phyloP scores from a whole-genome alignment of 2,113 vertebrate species.

The Takifugu flavidus region DNA sequence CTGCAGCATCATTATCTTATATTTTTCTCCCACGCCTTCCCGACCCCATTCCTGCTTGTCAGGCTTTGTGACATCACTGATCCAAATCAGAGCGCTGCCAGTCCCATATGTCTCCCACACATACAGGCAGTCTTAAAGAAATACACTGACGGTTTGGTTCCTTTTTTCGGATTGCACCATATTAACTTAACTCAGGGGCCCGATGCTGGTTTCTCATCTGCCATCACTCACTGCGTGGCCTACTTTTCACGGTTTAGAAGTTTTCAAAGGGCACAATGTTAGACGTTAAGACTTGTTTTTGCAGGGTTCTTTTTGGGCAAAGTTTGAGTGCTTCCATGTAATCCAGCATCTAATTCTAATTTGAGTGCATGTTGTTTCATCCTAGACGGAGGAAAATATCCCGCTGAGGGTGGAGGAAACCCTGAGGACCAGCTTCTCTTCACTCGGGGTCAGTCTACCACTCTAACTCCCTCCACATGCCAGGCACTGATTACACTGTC shows the following conservation, averaged over 20 bases:
- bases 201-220: neutral
- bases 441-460: conserved; percentile 79
- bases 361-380: neutral
- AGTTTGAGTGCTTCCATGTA: neutral
- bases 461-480: conserved; percentile 42
- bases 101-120: neutral
- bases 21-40: neutral
- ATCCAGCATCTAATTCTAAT: conserved; percentile 1
- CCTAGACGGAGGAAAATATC: conserved; percentile 78
- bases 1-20: neutral
- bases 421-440: conserved; percentile 84
- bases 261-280: neutral
- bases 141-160: neutral
- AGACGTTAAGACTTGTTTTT: neutral
- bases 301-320: neutral
- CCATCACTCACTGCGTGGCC: neutral
- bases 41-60: conserved; percentile 6
- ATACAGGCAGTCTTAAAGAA: neutral
- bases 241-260: neutral
- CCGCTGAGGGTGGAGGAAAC: conserved; percentile 80
- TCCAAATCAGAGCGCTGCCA: neutral
- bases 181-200: no score
- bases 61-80: neutral
- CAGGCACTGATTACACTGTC: conserved; percentile 36
- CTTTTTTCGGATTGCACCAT: neutral